Conservation (phyloP, 1,140 invertebrate species). For the Contarinia nasturtii region DNA sequence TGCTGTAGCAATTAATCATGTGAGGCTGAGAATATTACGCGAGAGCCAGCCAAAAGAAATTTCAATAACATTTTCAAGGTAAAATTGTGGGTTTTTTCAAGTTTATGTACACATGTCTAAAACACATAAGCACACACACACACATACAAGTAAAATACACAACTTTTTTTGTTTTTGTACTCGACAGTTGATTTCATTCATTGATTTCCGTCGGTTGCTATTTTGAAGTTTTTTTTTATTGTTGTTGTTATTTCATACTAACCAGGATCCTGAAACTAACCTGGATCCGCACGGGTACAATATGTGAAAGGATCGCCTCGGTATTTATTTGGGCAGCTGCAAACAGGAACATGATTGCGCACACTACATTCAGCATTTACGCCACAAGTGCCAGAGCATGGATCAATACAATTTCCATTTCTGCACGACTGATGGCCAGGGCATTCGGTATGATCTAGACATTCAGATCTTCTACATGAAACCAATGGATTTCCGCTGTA, state of each 20-base stretch:
- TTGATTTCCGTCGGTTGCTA: no score
- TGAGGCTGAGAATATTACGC: no score
- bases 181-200: no score
- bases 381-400: slow-evolving; percentile 58
- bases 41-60: no score
- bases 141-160: not conserved
- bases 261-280: slow-evolving; percentile 28
- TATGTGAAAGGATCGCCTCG: slow-evolving; percentile 57
- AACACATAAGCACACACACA: no score
- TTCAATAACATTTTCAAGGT: no score
- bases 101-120: no score
- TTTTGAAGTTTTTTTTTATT: no score
- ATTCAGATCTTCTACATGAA: slow-evolving; percentile 41
- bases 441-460: slow-evolving; percentile 34
- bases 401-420: slow-evolving; percentile 54
- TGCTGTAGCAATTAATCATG: no score
- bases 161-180: not conserved
- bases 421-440: slow-evolving; percentile 50
- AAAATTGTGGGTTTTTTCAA: no score
- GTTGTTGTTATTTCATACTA: no score
- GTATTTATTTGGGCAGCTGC: slow-evolving; percentile 62
- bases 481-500: slow-evolving; percentile 48
- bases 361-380: slow-evolving; percentile 46
- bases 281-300: slow-evolving; percentile 39
- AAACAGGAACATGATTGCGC: slow-evolving; percentile 62